Conservation (phyloP, 2,797 vertebrate genomes). For the Microctenopoma stevenorrisi region DNA sequence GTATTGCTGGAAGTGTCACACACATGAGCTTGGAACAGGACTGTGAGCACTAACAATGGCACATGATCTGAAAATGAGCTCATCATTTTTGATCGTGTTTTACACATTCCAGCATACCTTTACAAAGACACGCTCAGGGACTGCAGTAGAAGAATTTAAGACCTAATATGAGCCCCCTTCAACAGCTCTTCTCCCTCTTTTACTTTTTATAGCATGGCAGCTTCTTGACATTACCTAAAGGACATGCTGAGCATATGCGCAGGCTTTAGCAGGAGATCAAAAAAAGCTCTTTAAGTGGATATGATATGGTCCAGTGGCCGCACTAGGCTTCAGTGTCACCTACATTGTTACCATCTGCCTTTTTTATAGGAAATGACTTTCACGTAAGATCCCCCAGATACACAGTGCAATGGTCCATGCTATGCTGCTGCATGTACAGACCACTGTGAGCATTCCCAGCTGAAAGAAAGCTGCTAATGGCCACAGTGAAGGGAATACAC, state of each 20-base stretch:
- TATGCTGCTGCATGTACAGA: slow-evolving; percentile 38
- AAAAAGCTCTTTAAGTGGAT: slow-evolving; percentile 57
- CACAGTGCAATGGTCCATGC: slow-evolving; percentile 49
- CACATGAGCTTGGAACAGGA: neutral
- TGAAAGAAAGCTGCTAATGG: slow-evolving; percentile 20
- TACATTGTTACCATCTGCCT: slow-evolving; percentile 63
- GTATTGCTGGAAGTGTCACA: neutral
- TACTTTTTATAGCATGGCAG: slow-evolving; percentile 48
- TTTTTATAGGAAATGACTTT: slow-evolving; percentile 56
- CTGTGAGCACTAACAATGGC: neutral
- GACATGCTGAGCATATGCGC: slow-evolving; percentile 50
- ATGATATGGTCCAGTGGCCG: slow-evolving; percentile 56
- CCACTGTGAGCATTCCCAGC: slow-evolving; percentile 34
- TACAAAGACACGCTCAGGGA: slow-evolving; percentile 15
- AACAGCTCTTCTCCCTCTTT: slow-evolving; percentile 15
- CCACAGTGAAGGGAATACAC: neutral
- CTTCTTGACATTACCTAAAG: slow-evolving; percentile 62
- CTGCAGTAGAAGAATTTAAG: slow-evolving; percentile 16
- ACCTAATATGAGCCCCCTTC: slow-evolving; percentile 25
- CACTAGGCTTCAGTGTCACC: slow-evolving; percentile 47
- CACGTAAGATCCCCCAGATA: slow-evolving; percentile 48
- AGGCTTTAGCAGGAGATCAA: slow-evolving; percentile 45
- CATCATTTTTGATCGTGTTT: no score
- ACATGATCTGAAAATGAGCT: no score
- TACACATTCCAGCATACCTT: neutral